Conservation (phyloP, 2,888 invertebrate genomes). For the Nephrotoma flavescens region DNA sequence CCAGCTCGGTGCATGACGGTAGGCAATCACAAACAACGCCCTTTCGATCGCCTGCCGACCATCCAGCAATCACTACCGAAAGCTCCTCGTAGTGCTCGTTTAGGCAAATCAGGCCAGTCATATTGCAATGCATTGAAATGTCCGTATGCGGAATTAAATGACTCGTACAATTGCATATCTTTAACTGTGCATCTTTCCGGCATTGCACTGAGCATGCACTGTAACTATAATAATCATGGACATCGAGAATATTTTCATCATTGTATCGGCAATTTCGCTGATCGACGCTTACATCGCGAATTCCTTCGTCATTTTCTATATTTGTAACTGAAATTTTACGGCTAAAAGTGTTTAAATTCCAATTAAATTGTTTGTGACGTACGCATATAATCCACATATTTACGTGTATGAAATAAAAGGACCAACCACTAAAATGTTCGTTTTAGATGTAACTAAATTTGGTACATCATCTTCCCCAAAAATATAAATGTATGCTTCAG, state of each 20-base stretch:
- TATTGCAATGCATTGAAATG: conserved; percentile 37
- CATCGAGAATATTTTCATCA: conserved; percentile 43
- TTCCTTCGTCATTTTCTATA: conserved; percentile 53
- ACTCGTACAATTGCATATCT: conserved; percentile 49
- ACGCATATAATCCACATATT: conserved; percentile 6
- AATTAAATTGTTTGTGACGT: neutral
- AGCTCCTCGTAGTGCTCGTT: conserved; percentile 43
- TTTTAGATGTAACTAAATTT: conserved; percentile 46
- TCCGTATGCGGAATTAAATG: conserved; percentile 48
- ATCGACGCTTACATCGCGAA: conserved; percentile 40
- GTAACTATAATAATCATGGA: conserved; percentile 50
- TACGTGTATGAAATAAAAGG: conserved; percentile 42
- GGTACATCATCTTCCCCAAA: conserved; percentile 54
- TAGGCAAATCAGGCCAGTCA: conserved; percentile 49
- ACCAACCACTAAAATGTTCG: conserved; percentile 41
- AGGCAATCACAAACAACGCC: conserved; percentile 53
- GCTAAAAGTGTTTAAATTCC: conserved; percentile 21
- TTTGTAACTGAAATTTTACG: conserved; percentile 40
- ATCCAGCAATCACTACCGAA: conserved; percentile 48
- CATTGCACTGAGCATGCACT: conserved; percentile 59
- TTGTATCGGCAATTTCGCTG: conserved; percentile 58
- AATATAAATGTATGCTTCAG: conserved; percentile 42
- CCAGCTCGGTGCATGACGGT: conserved; percentile 57
- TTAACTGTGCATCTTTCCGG: conserved; percentile 45
- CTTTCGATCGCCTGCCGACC: conserved; percentile 38